These are phyloP conservation scores for Sepiola atlantica DNA, from an alignment of 2,888 invertebrate genomes.

Conservation along the genomic window DNA sequence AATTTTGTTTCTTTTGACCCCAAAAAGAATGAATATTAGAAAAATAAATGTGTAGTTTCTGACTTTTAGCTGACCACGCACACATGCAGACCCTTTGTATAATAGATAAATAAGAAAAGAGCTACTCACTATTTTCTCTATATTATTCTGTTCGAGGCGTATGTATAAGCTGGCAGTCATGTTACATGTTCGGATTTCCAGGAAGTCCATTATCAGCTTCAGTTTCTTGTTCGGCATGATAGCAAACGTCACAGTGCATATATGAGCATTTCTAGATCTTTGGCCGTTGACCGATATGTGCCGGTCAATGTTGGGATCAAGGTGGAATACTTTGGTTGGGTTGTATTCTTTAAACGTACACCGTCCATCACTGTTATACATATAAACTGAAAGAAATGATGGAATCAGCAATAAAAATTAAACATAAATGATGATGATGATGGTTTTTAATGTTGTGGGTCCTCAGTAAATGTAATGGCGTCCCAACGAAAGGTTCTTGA, in stretches of 20 bases:
- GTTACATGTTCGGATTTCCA: background rate
- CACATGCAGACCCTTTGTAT: too few species aligned
- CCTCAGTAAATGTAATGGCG: too few species aligned
- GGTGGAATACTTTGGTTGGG: constrained; percentile 42
- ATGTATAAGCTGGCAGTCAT: constrained; percentile 20
- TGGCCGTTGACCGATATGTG: background rate
- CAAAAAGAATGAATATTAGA: too few species aligned
- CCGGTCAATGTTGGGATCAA: constrained; percentile 6
- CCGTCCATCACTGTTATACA: background rate
- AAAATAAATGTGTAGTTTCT: too few species aligned
- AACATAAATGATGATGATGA: too few species aligned
- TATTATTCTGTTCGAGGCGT: background rate
- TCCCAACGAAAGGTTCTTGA: too few species aligned
- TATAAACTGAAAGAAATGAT: constrained; percentile 17
- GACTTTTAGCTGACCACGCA: too few species aligned
- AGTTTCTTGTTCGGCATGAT: background rate
- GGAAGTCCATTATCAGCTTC: background rate
- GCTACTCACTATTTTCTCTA: background rate
- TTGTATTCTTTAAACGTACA: constrained; percentile 44
- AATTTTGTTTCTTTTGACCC: too few species aligned
- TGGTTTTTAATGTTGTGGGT: too few species aligned
- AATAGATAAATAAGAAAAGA: too few species aligned
- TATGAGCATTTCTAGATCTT: background rate
- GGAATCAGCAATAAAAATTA: background rate
- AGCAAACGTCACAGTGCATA: constrained; percentile 33